A percentile compares a stretch with the other conserved stretches of the same genome.
These are phyloP conservation scores for Nemurella pictetii DNA, from an alignment of 2,888 invertebrate genomes.

Conservation along the genomic window DNA sequence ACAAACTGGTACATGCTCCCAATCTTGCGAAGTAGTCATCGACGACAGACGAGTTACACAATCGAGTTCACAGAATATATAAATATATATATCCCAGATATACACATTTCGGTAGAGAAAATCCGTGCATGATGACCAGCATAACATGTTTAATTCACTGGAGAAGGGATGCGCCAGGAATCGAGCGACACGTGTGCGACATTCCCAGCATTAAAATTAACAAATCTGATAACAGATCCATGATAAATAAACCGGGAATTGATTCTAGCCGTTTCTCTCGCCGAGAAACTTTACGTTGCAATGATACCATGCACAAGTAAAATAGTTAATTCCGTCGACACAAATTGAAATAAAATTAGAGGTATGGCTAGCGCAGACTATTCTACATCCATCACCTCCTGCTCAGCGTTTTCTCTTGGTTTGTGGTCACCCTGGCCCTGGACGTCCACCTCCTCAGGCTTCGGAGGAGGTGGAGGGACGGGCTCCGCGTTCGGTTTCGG, in stretches of 20 bases:
- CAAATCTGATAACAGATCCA: not conserved
- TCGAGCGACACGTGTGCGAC: not conserved
- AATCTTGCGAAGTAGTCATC: too few species aligned
- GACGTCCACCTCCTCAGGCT: constrained; percentile 47
- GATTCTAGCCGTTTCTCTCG: not conserved
- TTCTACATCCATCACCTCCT: constrained; percentile 56
- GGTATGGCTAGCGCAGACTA: constrained; percentile 43
- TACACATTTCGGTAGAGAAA: not conserved
- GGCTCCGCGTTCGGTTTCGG: constrained; percentile 80
- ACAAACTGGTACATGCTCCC: not conserved
- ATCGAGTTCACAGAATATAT: too few species aligned
- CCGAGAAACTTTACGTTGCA: not conserved
- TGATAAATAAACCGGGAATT: not conserved
- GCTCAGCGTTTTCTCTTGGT: constrained; percentile 47
- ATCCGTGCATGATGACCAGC: not conserved
- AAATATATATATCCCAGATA: too few species aligned
- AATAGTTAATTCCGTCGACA: not conserved
- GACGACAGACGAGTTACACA: too few species aligned
- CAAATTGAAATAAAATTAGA: not conserved
- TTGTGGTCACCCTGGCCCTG: constrained; percentile 33
- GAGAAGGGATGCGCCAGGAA: not conserved
- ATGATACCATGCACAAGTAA: not conserved
- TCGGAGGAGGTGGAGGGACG: constrained; percentile 57
- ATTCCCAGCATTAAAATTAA: not conserved
- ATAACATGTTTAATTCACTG: not conserved